Conservation (phyloP, 2,888 invertebrate genomes). For the Noctuana brunneofusca region DNA sequence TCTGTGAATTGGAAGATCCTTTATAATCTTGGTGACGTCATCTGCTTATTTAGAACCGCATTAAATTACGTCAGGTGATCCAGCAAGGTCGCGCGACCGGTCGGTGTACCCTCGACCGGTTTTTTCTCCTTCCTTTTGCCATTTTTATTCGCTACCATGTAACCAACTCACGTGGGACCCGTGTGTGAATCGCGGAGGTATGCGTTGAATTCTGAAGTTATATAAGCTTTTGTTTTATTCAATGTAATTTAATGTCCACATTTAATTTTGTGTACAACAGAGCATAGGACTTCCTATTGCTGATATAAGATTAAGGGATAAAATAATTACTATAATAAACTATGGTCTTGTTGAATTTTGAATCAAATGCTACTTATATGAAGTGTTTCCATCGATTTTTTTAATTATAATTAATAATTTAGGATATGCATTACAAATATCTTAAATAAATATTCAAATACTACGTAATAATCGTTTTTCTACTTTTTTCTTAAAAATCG, state of each 20-base stretch:
- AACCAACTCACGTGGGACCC: conserved; percentile 8
- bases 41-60: conserved; percentile 3
- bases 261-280: background rate
- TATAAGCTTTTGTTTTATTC: background rate
- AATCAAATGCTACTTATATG: no score
- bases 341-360: no score
- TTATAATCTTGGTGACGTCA: conserved; percentile 12
- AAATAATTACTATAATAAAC: no score
- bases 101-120: conserved; percentile 19
- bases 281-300: no score
- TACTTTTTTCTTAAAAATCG: no score
- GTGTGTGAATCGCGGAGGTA: conserved; percentile 6
- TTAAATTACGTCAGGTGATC: conserved; percentile 13
- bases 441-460: no score
- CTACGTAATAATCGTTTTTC: no score
- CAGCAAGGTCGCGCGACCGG: conserved; percentile 17
- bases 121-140: conserved; percentile 13
- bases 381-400: no score
- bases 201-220: conserved; percentile 9
- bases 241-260: background rate
- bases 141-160: conserved; percentile 14
- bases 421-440: no score
- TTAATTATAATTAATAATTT: no score
- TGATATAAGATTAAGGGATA: background rate
- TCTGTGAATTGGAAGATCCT: conserved; percentile 1